A percentile compares a stretch with the other conserved stretches of the same genome.
Evolutionary conservation across 2,888 invertebrate genomes (phyloP).

Genomic region (Agrochola macilenta): DNA sequence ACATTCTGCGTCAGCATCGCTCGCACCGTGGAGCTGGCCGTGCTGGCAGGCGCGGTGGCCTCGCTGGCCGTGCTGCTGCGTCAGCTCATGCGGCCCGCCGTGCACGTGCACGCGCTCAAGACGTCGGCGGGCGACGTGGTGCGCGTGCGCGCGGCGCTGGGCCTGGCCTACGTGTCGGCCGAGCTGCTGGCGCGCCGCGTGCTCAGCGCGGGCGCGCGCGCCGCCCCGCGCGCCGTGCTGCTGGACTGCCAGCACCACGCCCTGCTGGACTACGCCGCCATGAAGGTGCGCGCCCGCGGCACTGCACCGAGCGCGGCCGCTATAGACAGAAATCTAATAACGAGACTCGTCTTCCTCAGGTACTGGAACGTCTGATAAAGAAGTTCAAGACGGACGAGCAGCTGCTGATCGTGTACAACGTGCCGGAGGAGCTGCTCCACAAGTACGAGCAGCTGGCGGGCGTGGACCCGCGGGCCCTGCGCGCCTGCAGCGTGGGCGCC

Average conservation of each 20-base stretch:
- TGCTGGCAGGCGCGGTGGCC: conserved; percentile 93
- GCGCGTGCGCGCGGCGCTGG: conserved; percentile 91
- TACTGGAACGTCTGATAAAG: conserved; percentile 89
- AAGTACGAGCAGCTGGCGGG: conserved; percentile 70
- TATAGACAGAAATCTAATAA: accelerated
- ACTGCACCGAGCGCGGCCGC: accelerated
- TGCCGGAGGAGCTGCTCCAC: conserved; percentile 69
- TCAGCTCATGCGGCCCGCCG: conserved; percentile 92
- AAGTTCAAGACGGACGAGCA: conserved; percentile 89
- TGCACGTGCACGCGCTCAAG: conserved; percentile 66
- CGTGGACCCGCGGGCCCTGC: conserved; percentile 71
- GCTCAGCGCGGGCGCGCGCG: conserved; percentile 84
- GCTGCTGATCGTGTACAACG: conserved; percentile 88
- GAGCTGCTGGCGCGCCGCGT: conserved; percentile 92
- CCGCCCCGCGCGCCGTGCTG: conserved; percentile 82
- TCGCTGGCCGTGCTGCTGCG: conserved; percentile 92
- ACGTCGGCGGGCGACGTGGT: conserved; percentile 71
- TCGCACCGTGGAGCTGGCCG: conserved; percentile 94
- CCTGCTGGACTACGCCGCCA: conserved; percentile 91
- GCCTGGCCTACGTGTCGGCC: conserved; percentile 93
- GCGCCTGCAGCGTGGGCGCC: conserved; percentile 45
- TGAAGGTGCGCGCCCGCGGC: conserved; percentile 60
- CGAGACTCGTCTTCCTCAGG: conserved; percentile 78
- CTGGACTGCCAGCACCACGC: conserved; percentile 92
- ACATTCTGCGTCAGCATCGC: conserved; percentile 92